Evolutionary conservation across 2,113 vertebrate species (phyloP), one percentile per base, ranked within the genome.

Genomic region (Ranitomeya imitator): DNA sequence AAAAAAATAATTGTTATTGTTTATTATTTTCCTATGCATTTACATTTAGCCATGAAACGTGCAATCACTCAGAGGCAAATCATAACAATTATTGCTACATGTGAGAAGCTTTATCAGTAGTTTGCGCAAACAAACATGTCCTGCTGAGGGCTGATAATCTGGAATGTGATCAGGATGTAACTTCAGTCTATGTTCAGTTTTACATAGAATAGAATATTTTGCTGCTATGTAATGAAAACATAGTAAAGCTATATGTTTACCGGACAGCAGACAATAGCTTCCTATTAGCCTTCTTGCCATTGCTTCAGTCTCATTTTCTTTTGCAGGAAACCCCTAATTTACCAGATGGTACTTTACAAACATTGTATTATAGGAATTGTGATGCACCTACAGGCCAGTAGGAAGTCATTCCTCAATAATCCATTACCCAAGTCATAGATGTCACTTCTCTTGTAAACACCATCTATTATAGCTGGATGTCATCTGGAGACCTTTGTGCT

Each of bases 391-490:
- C 60, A 73, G 67, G 86, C 37, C 73, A 83, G 3, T 77, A 78
- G 71, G 57, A 88, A 84, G 65, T 83, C 16, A 61, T 57, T 88
- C 60, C n/a, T 69, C 45, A 80, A 80, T 71, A 67, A 88, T 84
- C 63, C 23, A 84, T 84, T 88, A 83, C 65, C 60, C 81, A 67
- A 88, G 71, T 84, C 71, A 78, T 89, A 85, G 51, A 79, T 79
- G 87, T 89, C 87, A 89, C 23, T 45, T 4, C 11, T 69, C 73
- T 78, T 85, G 60, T 89, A 85, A 89, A 89, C 81, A 89, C 52
- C 54, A 89, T 89, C 23, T 74, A 89, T 89, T 85, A 85, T 26
- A 79, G 13, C 60, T 45, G 61, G 26, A 52, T 23, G 23, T 51
- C 73, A 67, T 67, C 23, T 88, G 55, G 61, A 83, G 80, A 84